Evolutionary conservation across 1,140 invertebrate species (phyloP).

Genomic region (Luehdorfia chinensis): DNA sequence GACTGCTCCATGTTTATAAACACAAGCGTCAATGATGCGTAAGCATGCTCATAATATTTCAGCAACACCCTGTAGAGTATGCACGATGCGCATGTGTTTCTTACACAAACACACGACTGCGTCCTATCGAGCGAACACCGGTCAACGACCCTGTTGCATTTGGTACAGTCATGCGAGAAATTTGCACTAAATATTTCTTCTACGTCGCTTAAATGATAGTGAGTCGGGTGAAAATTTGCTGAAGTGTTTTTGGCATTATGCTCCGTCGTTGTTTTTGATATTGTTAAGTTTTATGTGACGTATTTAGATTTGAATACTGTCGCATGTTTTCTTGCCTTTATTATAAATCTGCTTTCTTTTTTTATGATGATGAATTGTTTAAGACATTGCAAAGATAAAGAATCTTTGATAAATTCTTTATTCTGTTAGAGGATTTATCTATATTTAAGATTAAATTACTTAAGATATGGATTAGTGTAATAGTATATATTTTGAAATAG

Average conservation of each 20-base stretch:
- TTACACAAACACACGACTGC: too few relatives aligned
- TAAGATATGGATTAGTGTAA: too few relatives aligned
- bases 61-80: too few relatives aligned
- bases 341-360: not conserved
- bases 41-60: too few relatives aligned
- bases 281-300: slow-evolving; percentile 5
- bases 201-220: too few relatives aligned
- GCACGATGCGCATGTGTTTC: too few relatives aligned
- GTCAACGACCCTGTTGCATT: slow-evolving; percentile 18
- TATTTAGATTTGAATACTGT: slow-evolving; percentile 8
- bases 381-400: too few relatives aligned
- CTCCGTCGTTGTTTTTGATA: slow-evolving; percentile 7
- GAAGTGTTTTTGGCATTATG: slow-evolving; percentile 14
- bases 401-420: too few relatives aligned
- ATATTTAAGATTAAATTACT: too few relatives aligned
- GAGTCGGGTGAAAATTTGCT: slow-evolving; percentile 15
- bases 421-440: too few relatives aligned
- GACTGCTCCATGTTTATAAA: slow-evolving; percentile 3
- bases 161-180: slow-evolving; percentile 15
- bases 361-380: slow-evolving; percentile 5
- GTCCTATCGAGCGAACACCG: too few relatives aligned
- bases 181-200: slow-evolving; percentile 18
- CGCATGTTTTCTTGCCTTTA: not conserved
- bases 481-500: too few relatives aligned
- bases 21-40: not conserved